Base-by-base conservation (phyloP, 1,140 invertebrate genomes). In the Cecropterus lyciades region DNA sequence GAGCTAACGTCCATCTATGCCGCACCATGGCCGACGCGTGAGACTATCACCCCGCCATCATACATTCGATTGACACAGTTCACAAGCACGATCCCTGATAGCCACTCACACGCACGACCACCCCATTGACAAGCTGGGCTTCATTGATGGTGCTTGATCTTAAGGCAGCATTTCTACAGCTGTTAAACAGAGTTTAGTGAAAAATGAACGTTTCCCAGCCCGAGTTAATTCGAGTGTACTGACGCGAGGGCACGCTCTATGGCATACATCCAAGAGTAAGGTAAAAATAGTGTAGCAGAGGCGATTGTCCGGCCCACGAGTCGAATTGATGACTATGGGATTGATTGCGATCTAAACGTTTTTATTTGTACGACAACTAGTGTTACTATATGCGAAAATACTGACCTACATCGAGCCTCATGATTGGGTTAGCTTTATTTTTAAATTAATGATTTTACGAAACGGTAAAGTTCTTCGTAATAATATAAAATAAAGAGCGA, bases 211-310 rank as follows among this genome's bases (percentile, higher is more conserved):
- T 79, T 84, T 85, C 79, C 71, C 68, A 63, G 74, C 72, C 70
- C 80, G 75, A 80, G 83, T 86, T 87, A 84, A 82, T 79, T 83
- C 73, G 79, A 84, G 79, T 85, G 73, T 82, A 85, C 77, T 85
- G 79, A 76, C 78, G 69, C 69, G 72, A 82, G 80, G 77, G 81
- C 82, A 79, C 74, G 73, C 69, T 72, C 76, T 73, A 77, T 91
- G 89, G 89, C 89, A 85, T 72, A 43, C 69, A 65, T 84, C 89
- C 89, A 91, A 89, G 72, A 81, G 73, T 77, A 69, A 62, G 69
- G 75, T 90, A 91, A 91, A 91, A 91, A 91, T 91, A 91, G 87
- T 84, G 69, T 80, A 82, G 82, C 74, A 79, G 75, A 84, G 82
- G 81, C 87, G 80, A 89, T 89, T 87, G 85, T 85, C 78, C 77